Conservation (phyloP, 2,888 invertebrate species). For the Lithophane leautieri region DNA sequence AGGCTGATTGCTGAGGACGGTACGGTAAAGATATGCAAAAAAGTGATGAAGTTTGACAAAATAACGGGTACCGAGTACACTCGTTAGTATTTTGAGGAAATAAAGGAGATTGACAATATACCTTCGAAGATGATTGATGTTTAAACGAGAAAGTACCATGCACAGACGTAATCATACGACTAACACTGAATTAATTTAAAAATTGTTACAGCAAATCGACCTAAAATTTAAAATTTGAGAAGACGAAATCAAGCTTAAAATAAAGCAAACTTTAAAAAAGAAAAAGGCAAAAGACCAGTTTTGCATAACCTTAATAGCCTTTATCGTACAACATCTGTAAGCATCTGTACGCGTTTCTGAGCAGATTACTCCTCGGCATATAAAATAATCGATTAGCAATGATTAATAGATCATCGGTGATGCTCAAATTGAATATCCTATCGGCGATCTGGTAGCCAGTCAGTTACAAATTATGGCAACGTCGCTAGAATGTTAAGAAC, state of each 20-base stretch:
- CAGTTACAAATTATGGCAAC: constrained; percentile 60
- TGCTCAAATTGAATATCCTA: constrained; percentile 64
- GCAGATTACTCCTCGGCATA: constrained; percentile 55
- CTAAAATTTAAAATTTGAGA: background rate
- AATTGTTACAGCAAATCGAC: background rate
- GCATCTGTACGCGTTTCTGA: constrained; percentile 53
- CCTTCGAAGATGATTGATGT: constrained; percentile 13
- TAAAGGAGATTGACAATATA: constrained; percentile 33
- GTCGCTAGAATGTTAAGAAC: constrained; percentile 44
- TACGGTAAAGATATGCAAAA: constrained; percentile 33
- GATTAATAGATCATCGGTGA: constrained; percentile 61
- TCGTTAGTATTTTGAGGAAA: constrained; percentile 46
- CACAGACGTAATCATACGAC: background rate
- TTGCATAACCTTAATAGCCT: constrained; percentile 39
- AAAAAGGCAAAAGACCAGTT: constrained; percentile 31
- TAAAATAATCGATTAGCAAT: constrained; percentile 66
- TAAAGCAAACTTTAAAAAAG: constrained; percentile 24
- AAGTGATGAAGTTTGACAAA: constrained; percentile 55
- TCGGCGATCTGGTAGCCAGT: constrained; percentile 61
- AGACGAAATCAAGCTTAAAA: background rate
- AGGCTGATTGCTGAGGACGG: constrained; percentile 43
- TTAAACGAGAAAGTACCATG: background rate
- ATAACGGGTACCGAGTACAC: constrained; percentile 44
- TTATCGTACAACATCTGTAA: constrained; percentile 52
- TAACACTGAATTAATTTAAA: background rate